Percentiles rank a stretch among this genome's conserved stretches.
Evolutionary conservation across 1,140 invertebrate species (phyloP).

Genomic region (Melipona quadrifasciata): DNA sequence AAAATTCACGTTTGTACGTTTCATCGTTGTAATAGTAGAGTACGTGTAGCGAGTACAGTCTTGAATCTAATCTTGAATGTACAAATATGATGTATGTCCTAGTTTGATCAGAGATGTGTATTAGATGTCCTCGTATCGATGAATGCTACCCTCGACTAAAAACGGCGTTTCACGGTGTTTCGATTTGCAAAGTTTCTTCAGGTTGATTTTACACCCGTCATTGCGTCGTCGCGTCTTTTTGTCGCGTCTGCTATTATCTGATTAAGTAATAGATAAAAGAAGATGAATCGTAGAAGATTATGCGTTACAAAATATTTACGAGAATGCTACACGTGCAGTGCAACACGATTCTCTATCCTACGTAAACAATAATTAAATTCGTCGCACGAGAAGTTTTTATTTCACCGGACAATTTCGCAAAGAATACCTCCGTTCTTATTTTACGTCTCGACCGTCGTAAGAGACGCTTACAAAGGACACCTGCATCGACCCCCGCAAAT

Average conservation of each 20-base stretch:
- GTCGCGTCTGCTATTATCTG: neutral
- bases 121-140: too few species aligned
- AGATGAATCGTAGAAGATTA: neutral
- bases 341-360: too few species aligned
- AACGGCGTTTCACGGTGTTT: neutral
- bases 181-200: neutral
- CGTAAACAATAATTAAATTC: too few species aligned
- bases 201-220: neutral
- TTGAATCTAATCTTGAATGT: neutral
- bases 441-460: too few species aligned
- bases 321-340: neutral
- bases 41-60: neutral
- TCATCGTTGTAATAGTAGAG: neutral
- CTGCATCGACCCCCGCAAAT: too few species aligned
- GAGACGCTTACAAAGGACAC: too few species aligned
- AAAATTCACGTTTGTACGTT: neutral
- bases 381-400: too few species aligned
- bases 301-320: neutral
- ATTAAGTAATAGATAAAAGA: constrained; percentile 16
- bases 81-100: neutral
- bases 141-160: neutral
- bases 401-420: too few species aligned
- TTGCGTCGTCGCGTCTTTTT: neutral
- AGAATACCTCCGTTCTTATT: too few species aligned
- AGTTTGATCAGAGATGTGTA: neutral